Conservation (phyloP, 2,797 vertebrate species). For the Acanthopagrus latus region DNA sequence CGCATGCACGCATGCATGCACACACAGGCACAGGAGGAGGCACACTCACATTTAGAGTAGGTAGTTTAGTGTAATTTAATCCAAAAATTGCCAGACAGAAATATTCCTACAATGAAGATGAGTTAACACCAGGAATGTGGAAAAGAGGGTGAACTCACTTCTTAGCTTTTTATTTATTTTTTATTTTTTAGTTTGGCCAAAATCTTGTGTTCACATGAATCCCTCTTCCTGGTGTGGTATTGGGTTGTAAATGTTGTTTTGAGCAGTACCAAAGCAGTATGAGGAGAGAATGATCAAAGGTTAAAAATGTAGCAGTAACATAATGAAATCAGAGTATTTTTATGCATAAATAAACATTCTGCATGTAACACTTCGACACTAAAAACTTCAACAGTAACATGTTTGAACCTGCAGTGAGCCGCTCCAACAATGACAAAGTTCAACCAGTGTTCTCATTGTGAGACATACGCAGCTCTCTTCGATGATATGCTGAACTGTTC, state of each 20-base stretch:
- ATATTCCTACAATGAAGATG: slow-evolving; percentile 21
- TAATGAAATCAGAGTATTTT: too few species aligned
- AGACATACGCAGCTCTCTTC: too few species aligned
- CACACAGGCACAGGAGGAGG: background rate
- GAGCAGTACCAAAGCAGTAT: background rate
- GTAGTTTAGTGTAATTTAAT: slow-evolving; percentile 49
- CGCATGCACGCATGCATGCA: slow-evolving; percentile 13
- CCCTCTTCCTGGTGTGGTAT: background rate
- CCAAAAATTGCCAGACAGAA: slow-evolving; percentile 39
- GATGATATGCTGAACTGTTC: too few species aligned
- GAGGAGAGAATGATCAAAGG: background rate
- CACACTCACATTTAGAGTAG: slow-evolving; percentile 33
- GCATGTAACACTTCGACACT: too few species aligned
- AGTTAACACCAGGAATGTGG: slow-evolving; percentile 29
- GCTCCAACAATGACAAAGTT: too few species aligned
- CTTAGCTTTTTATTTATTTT: background rate
- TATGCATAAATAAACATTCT: too few species aligned
- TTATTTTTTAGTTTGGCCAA: background rate
- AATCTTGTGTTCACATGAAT: background rate
- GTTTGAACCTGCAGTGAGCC: too few species aligned
- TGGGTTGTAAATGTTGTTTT: slow-evolving; percentile 15
- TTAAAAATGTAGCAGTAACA: too few species aligned
- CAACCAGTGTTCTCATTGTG: too few species aligned
- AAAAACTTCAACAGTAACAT: too few species aligned
- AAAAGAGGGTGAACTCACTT: slow-evolving; percentile 2